Evolutionary conservation across 2,888 invertebrate species (phyloP).

Genomic region (Monopis laevigella): DNA sequence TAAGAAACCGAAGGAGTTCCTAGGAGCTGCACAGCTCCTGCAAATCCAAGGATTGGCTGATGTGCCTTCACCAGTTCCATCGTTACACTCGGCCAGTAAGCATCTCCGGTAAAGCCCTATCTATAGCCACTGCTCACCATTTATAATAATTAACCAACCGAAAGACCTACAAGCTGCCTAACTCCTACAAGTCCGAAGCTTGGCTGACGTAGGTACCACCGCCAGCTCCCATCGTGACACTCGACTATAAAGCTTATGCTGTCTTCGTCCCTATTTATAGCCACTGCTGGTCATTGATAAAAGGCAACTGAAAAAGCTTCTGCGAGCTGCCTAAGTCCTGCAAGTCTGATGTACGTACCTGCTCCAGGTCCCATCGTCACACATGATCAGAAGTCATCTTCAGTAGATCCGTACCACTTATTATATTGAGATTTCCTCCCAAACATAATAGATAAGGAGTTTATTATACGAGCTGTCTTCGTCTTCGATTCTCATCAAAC

Average conservation of each 20-base stretch:
- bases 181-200: too few relatives aligned
- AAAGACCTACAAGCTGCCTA: too few relatives aligned
- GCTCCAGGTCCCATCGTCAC: conserved; percentile 54
- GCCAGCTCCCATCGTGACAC: too few relatives aligned
- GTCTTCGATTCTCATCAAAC: too few relatives aligned
- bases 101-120: neutral
- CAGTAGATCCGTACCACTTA: conserved; percentile 67
- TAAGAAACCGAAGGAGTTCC: conserved; percentile 85
- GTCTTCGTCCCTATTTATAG: too few relatives aligned
- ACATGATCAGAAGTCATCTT: conserved; percentile 74
- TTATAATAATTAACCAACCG: conserved; percentile 43
- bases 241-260: too few relatives aligned
- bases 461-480: too few relatives aligned
- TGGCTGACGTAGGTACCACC: too few relatives aligned
- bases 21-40: conserved; percentile 87
- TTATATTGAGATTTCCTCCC: too few relatives aligned
- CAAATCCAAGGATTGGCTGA: conserved; percentile 89
- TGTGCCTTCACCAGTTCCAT: conserved; percentile 69
- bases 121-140: neutral
- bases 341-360: conserved; percentile 86
- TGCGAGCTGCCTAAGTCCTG: conserved; percentile 87
- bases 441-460: too few relatives aligned
- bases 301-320: conserved; percentile 85
- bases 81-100: conserved; percentile 52
- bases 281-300: too few relatives aligned